Base-by-base conservation (phyloP, 2,888 invertebrate species). In the Trichogramma evanescens region DNA sequence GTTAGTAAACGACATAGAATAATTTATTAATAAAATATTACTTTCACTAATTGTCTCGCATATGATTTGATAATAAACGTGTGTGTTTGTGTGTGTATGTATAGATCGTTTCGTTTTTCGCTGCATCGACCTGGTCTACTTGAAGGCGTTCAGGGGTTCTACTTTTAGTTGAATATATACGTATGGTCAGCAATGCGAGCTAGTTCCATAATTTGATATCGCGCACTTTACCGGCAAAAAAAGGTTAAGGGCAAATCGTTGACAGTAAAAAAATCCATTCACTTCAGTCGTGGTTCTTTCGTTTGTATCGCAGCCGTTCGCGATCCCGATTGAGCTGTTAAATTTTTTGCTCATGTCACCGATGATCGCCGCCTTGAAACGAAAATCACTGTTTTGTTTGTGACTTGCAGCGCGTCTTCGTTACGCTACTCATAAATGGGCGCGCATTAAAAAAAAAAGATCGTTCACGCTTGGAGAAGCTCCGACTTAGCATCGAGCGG, bases 101-200 rank as follows among this genome's bases (percentile, higher is more conserved):
- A 57, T 58, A 59, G 59, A 63, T 56, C 51, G 63, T 60, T 63
- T 63, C 58, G 58, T 65, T 63, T 49, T 61, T 65, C 59, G 64
- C 64, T 67, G 66, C 66, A 66, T 67, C 67, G 68, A 67, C 68
- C 67, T 68, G 66, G 65, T 68, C 67, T 48, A 68, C 66, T 68
- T 68, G 64, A 61, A 53, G 62, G 57, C 58, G 42, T 58, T 59
- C 59, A 54, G 54, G 59, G 53, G 65, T 64, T 62, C 65, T 62
- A 66, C 61, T 63, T 66, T 66, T 64, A 63, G 50, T 64, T 63
- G 54, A 58, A 63, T 65, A 59, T 61, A 60, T 60, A 53, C 58
- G 57, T 55, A 59, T 56, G 59, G 62, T 61, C 61, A 61, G 60
- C 61, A 66, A 61, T 65, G 65, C 56, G 64, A 64, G 59, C 65